Evolutionary conservation across 1,140 invertebrate genomes (phyloP), one percentile per base, ranked within the genome.

Genomic region (Drosophila asahinai): DNA sequence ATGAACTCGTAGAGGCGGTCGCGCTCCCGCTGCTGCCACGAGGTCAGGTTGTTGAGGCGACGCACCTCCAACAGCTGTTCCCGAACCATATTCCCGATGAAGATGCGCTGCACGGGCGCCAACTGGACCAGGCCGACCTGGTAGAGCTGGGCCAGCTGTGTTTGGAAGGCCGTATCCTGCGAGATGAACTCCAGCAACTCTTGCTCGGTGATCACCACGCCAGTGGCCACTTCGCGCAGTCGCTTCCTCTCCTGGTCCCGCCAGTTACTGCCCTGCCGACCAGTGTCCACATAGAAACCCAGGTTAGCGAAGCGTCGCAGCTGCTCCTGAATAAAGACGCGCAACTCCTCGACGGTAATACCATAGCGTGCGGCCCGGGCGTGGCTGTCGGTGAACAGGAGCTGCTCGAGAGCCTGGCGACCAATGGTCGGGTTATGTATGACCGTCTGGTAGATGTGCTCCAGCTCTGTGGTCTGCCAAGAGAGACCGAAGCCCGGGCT

Each of bases 1-100:
- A 93, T 92, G 30, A 92, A 91, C 7, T 80, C 86, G 49, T 93
- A 93, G 0, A 93, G 68, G 25, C 91, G 91, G 72, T 93, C 92
- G 6, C 92, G 86, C 36, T 93, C 92, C 25, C 70, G 55, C 45
- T 80, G 77, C 72, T 93, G 92, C 92, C 92, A 93, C 1, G 47
- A 17, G 42, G 81, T 76, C 6, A 93, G 51, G 2, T 61, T 30
- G 3, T 86, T 86, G 5, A 93, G 68, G 0, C 59, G 66, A 2
- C 75, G 91, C 3, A 77, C 67, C 27, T 93, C 83, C 17, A 93
- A 51, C 4, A 81, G 27, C 8, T 80, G 76, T 17, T 91, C 80
- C 15, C 77, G 55, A 1, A 49, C 57, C 72, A 93, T 65, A 14
- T 71, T 77, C 11, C 30, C 27, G 4, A 91, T 74, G 19, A 71